Evolutionary conservation across 2,888 invertebrate species (phyloP), one percentile per base, ranked within the genome.

Genomic region (Yponomeuta plumbellus): DNA sequence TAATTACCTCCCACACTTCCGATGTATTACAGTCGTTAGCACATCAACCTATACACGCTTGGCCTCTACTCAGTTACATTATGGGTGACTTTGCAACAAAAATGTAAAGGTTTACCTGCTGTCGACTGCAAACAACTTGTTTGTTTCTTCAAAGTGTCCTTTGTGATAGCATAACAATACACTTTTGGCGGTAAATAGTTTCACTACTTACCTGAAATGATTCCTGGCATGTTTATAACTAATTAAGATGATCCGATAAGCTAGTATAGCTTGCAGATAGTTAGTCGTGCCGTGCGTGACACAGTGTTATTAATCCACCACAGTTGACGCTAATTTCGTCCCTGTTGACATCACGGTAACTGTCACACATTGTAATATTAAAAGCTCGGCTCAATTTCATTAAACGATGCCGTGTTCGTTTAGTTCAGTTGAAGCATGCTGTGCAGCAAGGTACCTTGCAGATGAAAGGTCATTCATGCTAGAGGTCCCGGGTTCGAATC

Each of bases 251-350:
- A 17, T 2, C 13, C 5, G 44, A 52, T 52, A 52, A 17, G 44
- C 44, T 17, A 52, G 44, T 13, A 52, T 52, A 13, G 44, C 44
- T 44, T 44, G 44, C 44, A 44, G 44, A 44, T 44, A 52, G 44
- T 52, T 17, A 52, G 44, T 52, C 44, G 44, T 52, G 44, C 44
- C 44, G 44, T 52, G 44, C 44, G 44, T 52, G 44, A 52, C 44
- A 52, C 17, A 52, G 44, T 52, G 44, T 52, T 52, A 52, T 52
- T 52, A 52, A 52, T 52, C 44, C 17, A 52, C 44, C 13, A 52
- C 44, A 52, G 44, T 52, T 52, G 44, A 52, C 44, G 44, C 44
- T 52, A 52, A 52, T 52, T 52, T 52, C 5, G 44, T 17, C 44
- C 17, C 44, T 52, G 44, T 52, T 52, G 44, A 52, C 44, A 5